phyloP scores from a whole-genome alignment of 1,140 invertebrate genomes.

The Drosophila pandora region DNA sequence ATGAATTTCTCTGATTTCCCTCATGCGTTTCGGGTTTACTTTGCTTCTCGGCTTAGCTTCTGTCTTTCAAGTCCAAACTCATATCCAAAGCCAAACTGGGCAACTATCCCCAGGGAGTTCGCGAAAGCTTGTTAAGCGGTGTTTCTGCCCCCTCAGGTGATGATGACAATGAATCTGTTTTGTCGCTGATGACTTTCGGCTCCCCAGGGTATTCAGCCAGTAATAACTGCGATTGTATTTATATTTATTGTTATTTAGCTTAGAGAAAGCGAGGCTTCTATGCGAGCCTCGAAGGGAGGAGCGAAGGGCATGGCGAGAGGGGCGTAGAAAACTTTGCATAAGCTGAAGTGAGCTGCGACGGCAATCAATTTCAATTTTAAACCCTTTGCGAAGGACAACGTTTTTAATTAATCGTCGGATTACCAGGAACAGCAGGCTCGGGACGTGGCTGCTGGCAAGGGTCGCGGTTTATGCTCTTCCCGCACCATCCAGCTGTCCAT shows the following conservation, averaged over 20 bases:
- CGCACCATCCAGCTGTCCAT: conserved; percentile 61
- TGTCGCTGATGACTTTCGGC: conserved; percentile 58
- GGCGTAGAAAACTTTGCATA: conserved; percentile 58
- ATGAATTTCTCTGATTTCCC: conserved; percentile 63
- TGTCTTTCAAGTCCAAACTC: conserved; percentile 25
- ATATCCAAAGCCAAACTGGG: conserved; percentile 5
- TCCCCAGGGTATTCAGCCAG: conserved; percentile 57
- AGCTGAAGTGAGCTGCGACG: conserved; percentile 42
- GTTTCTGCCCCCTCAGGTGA: conserved; percentile 57
- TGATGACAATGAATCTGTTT: conserved; percentile 45
- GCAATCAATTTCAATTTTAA: conserved; percentile 82
- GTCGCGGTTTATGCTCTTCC: conserved; percentile 58
- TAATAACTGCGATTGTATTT: conserved; percentile 78
- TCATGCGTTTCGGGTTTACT: conserved; percentile 15
- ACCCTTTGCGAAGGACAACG: conserved; percentile 74
- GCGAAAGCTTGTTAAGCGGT: conserved; percentile 63
- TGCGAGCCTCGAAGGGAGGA: conserved; percentile 46
- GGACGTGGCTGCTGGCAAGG: conserved; percentile 45
- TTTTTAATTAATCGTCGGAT: conserved; percentile 82
- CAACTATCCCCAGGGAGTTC: conserved; percentile 61
- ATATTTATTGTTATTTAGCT: conserved; percentile 71
- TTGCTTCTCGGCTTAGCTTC: conserved; percentile 42
- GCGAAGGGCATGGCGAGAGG: not conserved
- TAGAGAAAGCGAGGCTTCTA: conserved; percentile 49
- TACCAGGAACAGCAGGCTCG: conserved; percentile 55